Evolutionary conservation across 2,888 invertebrate species (phyloP).

Genomic region (Dynastes tityus): DNA sequence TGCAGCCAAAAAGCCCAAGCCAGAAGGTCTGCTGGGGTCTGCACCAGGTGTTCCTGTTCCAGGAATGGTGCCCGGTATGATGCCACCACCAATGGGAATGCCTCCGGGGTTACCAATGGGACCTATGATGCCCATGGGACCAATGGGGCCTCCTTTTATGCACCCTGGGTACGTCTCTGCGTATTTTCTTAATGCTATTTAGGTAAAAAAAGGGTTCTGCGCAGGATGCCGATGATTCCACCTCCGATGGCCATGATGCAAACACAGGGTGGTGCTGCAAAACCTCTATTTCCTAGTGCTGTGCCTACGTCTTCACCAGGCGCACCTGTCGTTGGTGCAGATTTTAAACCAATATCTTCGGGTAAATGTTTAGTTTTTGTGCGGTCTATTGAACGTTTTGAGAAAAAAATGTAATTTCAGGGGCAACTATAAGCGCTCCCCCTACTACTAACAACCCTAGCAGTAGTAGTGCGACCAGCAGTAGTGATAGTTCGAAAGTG

Average conservation of each 20-base stretch:
- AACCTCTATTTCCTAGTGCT: conserved; percentile 89
- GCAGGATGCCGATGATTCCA: conserved; percentile 74
- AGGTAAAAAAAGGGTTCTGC: conserved; percentile 52
- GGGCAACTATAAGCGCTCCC: conserved; percentile 85
- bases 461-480: conserved; percentile 56
- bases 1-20: conserved; percentile 82
- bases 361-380: conserved; percentile 68
- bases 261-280: conserved; percentile 73
- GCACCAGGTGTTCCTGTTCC: conserved; percentile 77
- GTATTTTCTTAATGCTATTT: not conserved
- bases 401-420: conserved; percentile 65
- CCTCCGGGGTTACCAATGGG: conserved; percentile 77
- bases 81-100: conserved; percentile 73
- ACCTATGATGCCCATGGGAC: conserved; percentile 81
- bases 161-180: conserved; percentile 58
- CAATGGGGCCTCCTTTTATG: conserved; percentile 64
- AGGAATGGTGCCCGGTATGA: conserved; percentile 80
- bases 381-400: conserved; percentile 18
- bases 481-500: conserved; percentile 63
- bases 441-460: conserved; percentile 73
- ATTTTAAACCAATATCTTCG: conserved; percentile 75
- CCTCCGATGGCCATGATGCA: conserved; percentile 73
- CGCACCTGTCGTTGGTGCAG: conserved; percentile 74
- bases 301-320: conserved; percentile 77
- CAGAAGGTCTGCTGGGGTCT: conserved; percentile 78